These are phyloP conservation scores for Caenorhabditis sinica DNA, from an alignment of 2,888 invertebrate species.

Conservation along the genomic window DNA sequence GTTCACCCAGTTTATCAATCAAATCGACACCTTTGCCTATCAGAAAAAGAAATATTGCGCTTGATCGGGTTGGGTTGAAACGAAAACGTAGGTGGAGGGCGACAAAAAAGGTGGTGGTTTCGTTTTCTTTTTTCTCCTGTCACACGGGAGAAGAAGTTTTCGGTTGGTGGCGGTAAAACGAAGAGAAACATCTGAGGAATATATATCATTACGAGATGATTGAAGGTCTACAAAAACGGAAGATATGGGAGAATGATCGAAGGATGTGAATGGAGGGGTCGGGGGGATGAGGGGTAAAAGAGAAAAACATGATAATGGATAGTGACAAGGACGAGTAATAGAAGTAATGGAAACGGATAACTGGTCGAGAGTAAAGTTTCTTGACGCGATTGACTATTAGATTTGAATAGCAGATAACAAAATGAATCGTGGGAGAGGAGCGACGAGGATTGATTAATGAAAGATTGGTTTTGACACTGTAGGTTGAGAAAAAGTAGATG, in stretches of 20 bases:
- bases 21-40: constrained; percentile 68
- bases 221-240: constrained; percentile 55
- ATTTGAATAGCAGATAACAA: constrained; percentile 60
- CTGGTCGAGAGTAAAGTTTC: constrained; percentile 52
- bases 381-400: constrained; percentile 58
- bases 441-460: constrained; percentile 52
- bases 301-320: constrained; percentile 60
- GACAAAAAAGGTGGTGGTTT: constrained; percentile 35
- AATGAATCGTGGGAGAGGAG: constrained; percentile 4
- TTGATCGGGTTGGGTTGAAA: constrained; percentile 51
- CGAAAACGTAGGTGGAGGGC: constrained; percentile 13
- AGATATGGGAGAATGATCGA: constrained; percentile 22
- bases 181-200: constrained; percentile 51
- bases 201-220: constrained; percentile 59
- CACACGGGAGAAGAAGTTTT: constrained; percentile 13
- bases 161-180: constrained; percentile 14
- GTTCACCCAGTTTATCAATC: constrained; percentile 61
- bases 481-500: background rate
- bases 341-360: constrained; percentile 52
- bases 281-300: background rate
- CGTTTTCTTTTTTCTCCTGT: constrained; percentile 34
- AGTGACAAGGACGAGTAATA: constrained; percentile 62
- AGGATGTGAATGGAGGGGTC: background rate
- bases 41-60: constrained; percentile 65
- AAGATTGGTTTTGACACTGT: constrained; percentile 46